Evolutionary conservation across 2,797 vertebrate genomes (phyloP), one percentile per base, ranked within the genome.

Genomic region (Poeciliopsis presidionis): DNA sequence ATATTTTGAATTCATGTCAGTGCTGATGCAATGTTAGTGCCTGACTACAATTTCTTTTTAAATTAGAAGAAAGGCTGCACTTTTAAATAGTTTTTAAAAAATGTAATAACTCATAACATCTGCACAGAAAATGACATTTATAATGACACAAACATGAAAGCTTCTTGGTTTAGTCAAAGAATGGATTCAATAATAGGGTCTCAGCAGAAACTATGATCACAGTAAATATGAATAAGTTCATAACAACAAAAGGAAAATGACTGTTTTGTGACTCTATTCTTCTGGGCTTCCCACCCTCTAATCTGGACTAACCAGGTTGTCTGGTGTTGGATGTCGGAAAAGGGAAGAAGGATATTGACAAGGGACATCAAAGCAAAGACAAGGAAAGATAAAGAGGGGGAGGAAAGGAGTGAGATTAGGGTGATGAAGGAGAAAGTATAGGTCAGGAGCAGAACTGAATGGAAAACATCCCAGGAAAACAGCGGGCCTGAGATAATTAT

Each of bases 291-390:
- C 78, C 83, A 84, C 89, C 83, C 86, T 93, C 74, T 89, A 92
- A 92, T 92, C 88, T 89, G 81, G 80, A 74, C 82, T 90, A 89
- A 90, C 79, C 79, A 69, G 85, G 3, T 75, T 89, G 87, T 91
- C 86, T 87, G 86, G 65, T 28, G 82, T 59, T 78, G 75, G 57
- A 41, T 30, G 77, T 72, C 69, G 79, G 74, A 70, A 46, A 33
- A 75, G 81, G 73, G 77, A 74, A 78, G 85, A 84, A 88, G 90
- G 91, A 91, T 82, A 86, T 83, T 90, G 91, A 92, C 86, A 74
- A 87, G 82, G 83, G 87, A 92, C 90, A 93, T 94, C 85, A 94
- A 93, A 94, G 91, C 30, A 59, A 74, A 70, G 47, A 78, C 47
- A 78, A 55, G 73, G 36, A n/a, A 63, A 70, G 46, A 72, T 28